A percentile compares a stretch with the other conserved stretches of the same genome.
These are phyloP conservation scores for Eulemur coronatus DNA, from an alignment of 2,797 vertebrate species.

Conservation along the genomic window DNA sequence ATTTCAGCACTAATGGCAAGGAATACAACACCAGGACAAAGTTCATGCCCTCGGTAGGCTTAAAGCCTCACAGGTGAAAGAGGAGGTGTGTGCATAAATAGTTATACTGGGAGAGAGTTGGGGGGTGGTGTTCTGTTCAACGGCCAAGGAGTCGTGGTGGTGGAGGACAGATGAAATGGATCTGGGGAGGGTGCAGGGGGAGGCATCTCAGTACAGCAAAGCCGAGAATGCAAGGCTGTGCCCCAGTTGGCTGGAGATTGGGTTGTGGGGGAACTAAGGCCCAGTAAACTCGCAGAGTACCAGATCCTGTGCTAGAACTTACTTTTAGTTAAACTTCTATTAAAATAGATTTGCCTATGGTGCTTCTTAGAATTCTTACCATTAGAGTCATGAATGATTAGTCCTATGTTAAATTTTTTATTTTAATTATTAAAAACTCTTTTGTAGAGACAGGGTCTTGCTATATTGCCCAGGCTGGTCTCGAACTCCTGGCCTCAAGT, in stretches of 20 bases:
- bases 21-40: neutral
- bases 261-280: neutral
- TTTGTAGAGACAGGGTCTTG: neutral
- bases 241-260: neutral
- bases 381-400: neutral
- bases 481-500: neutral
- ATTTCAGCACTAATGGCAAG: neutral
- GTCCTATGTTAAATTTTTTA: neutral
- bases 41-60: neutral
- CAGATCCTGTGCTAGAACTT: neutral
- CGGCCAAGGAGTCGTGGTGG: neutral
- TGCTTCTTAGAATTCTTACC: neutral
- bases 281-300: neutral
- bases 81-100: neutral
- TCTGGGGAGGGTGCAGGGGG: too few relatives aligned
- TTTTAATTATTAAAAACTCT: neutral
- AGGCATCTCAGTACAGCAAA: neutral
- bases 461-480: neutral
- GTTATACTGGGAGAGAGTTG: neutral
- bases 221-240: neutral
- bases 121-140: neutral
- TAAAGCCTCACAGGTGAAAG: neutral
- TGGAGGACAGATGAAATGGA: neutral
- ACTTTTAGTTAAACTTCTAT: neutral
- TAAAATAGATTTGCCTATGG: neutral